Conservation (phyloP, 35 echinoderm and acorn worm genomes). For the Ophioderma brevispina region DNA sequence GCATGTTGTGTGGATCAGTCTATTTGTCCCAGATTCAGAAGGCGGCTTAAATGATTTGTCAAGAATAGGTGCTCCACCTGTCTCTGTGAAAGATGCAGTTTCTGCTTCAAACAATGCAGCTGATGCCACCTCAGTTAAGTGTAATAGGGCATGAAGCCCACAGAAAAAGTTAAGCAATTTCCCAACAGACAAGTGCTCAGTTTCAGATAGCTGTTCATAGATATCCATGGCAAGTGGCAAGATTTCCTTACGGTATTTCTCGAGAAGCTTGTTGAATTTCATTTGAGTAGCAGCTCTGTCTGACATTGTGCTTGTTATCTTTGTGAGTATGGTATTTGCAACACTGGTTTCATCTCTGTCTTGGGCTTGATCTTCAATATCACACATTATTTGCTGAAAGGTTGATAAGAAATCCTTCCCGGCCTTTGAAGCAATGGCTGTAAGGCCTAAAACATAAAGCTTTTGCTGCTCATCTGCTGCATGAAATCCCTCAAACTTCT, state of each 20-base stretch:
- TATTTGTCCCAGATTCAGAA: slow-evolving; percentile 29
- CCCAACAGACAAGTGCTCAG: slow-evolving; percentile 9
- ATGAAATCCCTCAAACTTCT: too few species aligned
- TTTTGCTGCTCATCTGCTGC: too few species aligned
- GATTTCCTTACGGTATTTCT: background rate
- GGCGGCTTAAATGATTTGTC: slow-evolving; percentile 7
- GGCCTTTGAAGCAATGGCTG: too few species aligned
- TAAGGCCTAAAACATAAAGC: too few species aligned
- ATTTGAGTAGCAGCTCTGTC: background rate
- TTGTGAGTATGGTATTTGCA: too few species aligned
- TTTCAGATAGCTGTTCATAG: background rate
- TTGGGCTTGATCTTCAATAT: too few species aligned
- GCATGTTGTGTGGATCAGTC: slow-evolving; percentile 30
- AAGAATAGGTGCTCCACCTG: background rate
- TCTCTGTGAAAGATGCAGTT: too few species aligned
- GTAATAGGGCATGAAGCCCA: slow-evolving; percentile 42
- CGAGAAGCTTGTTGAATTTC: background rate
- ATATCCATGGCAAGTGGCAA: background rate
- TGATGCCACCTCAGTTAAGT: slow-evolving; percentile 29
- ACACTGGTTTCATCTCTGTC: too few species aligned
- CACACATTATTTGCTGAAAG: too few species aligned
- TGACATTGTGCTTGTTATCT: too few species aligned
- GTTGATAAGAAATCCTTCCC: too few species aligned
- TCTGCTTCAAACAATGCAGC: slow-evolving; percentile 19
- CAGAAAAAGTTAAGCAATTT: slow-evolving; percentile 52